phyloP scores from a whole-genome alignment of 2,113 vertebrate genomes.

The Myiozetetes cayanensis region DNA sequence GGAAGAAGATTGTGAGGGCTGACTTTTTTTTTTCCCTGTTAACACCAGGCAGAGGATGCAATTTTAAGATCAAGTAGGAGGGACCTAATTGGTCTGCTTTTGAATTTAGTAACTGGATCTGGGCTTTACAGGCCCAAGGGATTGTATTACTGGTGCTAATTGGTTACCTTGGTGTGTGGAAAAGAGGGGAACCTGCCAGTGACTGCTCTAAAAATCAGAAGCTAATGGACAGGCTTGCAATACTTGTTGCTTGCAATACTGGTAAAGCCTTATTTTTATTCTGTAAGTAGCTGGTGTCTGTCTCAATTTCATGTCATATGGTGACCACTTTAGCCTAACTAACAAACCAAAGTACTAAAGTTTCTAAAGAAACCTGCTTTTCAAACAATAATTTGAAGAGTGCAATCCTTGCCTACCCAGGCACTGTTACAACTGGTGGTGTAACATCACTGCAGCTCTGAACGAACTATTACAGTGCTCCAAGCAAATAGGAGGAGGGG shows the following conservation, averaged over 20 bases:
- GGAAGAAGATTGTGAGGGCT: neutral
- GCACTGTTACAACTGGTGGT: neutral
- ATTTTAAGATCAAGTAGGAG: neutral
- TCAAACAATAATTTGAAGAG: neutral
- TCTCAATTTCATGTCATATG: neutral
- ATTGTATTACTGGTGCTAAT: neutral
- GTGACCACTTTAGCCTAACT: neutral
- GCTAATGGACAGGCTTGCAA: no score
- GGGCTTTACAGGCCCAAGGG: neutral
- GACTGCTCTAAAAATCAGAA: neutral
- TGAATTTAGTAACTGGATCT: neutral
- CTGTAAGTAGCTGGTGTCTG: neutral
- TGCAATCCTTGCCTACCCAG: neutral
- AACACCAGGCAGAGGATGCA: neutral
- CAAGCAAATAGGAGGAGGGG: neutral
- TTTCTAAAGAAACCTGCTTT: neutral
- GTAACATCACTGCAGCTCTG: neutral
- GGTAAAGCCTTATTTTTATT: neutral
- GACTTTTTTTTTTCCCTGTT: neutral
- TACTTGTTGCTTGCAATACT: neutral
- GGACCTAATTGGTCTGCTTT: neutral
- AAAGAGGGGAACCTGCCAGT: neutral
- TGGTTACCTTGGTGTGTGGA: neutral
- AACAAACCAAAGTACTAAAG: neutral
- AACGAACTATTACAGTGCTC: neutral